Conservation (phyloP, 1,140 invertebrate species). For the Achroia grisella region DNA sequence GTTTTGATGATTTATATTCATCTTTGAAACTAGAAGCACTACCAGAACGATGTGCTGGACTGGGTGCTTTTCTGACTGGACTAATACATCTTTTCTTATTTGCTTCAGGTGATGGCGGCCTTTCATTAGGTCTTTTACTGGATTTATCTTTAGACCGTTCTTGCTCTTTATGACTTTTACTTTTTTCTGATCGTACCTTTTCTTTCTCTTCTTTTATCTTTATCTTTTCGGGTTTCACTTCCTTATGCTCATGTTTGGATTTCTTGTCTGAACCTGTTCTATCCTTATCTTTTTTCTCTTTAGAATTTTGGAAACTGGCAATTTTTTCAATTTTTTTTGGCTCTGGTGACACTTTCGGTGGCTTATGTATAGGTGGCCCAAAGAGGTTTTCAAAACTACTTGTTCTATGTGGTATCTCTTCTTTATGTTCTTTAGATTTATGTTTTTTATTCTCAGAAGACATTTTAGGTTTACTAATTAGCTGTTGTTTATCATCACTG, state of each 20-base stretch:
- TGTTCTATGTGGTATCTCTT: constrained; percentile 76
- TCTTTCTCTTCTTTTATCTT: constrained; percentile 76
- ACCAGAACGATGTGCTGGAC: constrained; percentile 57
- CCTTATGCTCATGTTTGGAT: constrained; percentile 74
- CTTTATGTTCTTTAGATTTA: constrained; percentile 77
- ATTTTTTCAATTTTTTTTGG: constrained; percentile 78
- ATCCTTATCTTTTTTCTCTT: constrained; percentile 79
- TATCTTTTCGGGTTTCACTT: constrained; percentile 71
- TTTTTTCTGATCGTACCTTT: constrained; percentile 77
- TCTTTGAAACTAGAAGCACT: constrained; percentile 69
- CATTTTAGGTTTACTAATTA: constrained; percentile 81
- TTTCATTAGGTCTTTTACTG: constrained; percentile 59
- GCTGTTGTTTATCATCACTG: constrained; percentile 69
- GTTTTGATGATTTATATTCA: constrained; percentile 56
- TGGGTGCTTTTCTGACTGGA: constrained; percentile 62
- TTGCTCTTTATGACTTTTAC: constrained; percentile 77
- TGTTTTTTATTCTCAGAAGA: constrained; percentile 78
- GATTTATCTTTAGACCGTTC: constrained; percentile 77
- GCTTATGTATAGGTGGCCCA: constrained; percentile 84
- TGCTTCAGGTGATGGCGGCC: constrained; percentile 65
- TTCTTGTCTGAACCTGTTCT: constrained; percentile 74
- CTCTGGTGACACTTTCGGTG: constrained; percentile 78
- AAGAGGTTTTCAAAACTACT: constrained; percentile 86
- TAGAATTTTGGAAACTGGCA: constrained; percentile 41
- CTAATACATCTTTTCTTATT: constrained; percentile 76